phyloP scores from a whole-genome alignment of 2,113 vertebrate species.

The Cynopterus brachyotis region DNA sequence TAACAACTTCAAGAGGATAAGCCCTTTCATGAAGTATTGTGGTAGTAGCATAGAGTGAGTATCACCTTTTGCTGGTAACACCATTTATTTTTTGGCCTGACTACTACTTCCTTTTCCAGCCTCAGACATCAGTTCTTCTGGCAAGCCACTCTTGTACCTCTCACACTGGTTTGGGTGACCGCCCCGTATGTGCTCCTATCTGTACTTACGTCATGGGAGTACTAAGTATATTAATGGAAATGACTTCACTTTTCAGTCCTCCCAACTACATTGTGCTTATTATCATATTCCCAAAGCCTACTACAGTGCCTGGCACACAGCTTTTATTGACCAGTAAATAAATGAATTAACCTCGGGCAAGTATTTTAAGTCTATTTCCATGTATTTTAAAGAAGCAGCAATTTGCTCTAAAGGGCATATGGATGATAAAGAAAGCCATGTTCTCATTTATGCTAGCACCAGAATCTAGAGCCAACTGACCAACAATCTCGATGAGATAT shows the following conservation, averaged over 20 bases:
- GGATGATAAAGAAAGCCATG: neutral
- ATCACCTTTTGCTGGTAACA: neutral
- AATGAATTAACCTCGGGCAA: neutral
- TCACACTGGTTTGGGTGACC: neutral
- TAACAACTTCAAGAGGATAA: neutral
- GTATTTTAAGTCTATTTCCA: neutral
- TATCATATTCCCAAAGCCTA: neutral
- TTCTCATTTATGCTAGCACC: neutral
- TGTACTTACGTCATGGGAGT: neutral
- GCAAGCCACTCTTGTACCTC: neutral
- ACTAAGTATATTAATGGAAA: neutral
- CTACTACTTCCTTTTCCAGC: neutral
- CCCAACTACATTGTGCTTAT: neutral
- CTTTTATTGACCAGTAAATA: neutral
- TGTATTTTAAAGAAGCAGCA: neutral
- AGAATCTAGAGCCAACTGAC: constrained; percentile 84
- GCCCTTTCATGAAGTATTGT: neutral
- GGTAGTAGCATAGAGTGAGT: neutral
- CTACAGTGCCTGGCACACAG: neutral
- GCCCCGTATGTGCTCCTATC: neutral
- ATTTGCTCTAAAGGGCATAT: neutral
- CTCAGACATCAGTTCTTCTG: neutral
- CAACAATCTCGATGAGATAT: constrained; percentile 96
- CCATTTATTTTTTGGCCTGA: neutral
- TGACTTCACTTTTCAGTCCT: constrained; percentile 31